phyloP scores from a whole-genome alignment of 37 sponge, comb jelly and placozoan species.

The Chondrilla cf. caribensis region DNA sequence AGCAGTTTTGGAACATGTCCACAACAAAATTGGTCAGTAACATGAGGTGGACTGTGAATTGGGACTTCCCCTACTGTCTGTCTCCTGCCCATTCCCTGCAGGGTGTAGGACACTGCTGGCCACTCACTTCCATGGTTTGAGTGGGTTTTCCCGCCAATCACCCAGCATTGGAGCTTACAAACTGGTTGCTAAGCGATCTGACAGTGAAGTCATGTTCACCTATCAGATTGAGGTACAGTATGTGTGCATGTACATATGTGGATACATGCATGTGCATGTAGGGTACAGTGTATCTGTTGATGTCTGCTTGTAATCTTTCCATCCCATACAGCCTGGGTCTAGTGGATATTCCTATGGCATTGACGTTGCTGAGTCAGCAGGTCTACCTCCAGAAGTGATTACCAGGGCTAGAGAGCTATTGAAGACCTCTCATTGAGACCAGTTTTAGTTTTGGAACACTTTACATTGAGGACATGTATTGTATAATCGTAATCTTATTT shows the following conservation, averaged over 20 bases:
- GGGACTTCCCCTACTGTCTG: not conserved
- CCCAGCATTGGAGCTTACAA: slow-evolving; percentile 49
- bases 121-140: slow-evolving; percentile 71
- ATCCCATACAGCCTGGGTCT: slow-evolving; percentile 53
- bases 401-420: slow-evolving; percentile 43
- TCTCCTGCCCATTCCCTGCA: slow-evolving; percentile 27
- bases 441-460: too few species aligned
- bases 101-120: slow-evolving; percentile 73
- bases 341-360: slow-evolving; percentile 59
- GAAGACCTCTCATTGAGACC: too few species aligned
- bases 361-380: slow-evolving; percentile 73
- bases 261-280: not conserved
- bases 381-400: slow-evolving; percentile 55
- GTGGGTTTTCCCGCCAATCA: too few species aligned
- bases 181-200: slow-evolving; percentile 34
- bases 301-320: too few species aligned
- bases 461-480: too few species aligned
- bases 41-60: too few species aligned
- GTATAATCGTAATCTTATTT: too few species aligned
- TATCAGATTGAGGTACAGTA: slow-evolving; percentile 48
- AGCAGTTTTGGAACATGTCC: slow-evolving; percentile 68
- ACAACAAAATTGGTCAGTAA: slow-evolving; percentile 45
- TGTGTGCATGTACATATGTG: not conserved
- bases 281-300: too few species aligned
- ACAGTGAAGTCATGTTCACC: slow-evolving; percentile 42